Conservation (phyloP, 2,113 vertebrate genomes). For the Oncorhynchus kisutch region DNA sequence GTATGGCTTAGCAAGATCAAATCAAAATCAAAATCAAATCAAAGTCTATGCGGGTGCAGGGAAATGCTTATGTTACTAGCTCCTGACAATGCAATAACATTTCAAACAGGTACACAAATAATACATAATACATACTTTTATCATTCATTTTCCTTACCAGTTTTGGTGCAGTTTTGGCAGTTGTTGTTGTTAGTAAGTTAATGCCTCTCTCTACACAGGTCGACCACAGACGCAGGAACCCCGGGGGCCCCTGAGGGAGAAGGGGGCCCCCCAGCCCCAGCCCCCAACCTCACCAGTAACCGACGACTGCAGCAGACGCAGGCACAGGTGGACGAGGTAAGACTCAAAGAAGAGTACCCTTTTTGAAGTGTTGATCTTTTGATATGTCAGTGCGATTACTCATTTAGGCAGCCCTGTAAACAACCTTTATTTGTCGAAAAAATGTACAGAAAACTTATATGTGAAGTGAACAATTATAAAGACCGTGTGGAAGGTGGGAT, state of each 20-base stretch:
- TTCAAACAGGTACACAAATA: too few relatives aligned
- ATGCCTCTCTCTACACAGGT: constrained; percentile 46
- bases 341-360: constrained; percentile 29
- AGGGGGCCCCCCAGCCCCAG: constrained; percentile 67
- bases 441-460: too few relatives aligned
- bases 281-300: constrained; percentile 74
- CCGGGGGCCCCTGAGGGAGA: constrained; percentile 75
- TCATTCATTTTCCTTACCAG: too few relatives aligned
- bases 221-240: constrained; percentile 56
- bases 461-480: not conserved
- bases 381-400: not conserved
- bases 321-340: constrained; percentile 86
- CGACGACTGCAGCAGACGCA: constrained; percentile 75
- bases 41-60: too few relatives aligned
- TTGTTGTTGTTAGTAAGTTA: not conserved
- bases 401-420: too few relatives aligned
- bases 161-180: too few relatives aligned
- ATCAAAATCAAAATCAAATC: too few relatives aligned
- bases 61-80: too few relatives aligned
- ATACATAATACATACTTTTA: too few relatives aligned
- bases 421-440: too few relatives aligned
- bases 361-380: not conserved
- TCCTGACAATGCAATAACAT: too few relatives aligned
- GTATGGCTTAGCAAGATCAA: too few relatives aligned
- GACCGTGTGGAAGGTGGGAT: not conserved